Evolutionary conservation across 2,113 vertebrate species (phyloP).

Genomic region (Spea multiplicata): DNA sequence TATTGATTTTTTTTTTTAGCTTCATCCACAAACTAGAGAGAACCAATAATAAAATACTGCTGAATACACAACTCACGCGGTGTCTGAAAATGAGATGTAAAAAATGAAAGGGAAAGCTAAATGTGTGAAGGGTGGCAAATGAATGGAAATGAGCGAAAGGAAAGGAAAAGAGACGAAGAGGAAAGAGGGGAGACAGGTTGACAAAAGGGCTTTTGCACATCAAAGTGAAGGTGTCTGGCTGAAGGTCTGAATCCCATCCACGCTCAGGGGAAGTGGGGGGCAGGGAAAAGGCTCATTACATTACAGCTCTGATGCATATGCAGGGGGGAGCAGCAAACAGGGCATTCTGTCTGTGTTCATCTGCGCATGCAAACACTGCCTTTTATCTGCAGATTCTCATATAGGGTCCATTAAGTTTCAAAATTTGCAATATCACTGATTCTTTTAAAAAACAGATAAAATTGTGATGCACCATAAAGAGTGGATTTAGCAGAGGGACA

Average conservation of each 20-base stretch:
- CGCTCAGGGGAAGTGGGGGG: background rate
- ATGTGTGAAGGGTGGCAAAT: no score
- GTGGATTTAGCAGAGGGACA: no score
- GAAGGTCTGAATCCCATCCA: slow-evolving; percentile 4
- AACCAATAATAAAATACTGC: no score
- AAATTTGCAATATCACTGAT: no score
- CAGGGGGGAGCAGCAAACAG: background rate
- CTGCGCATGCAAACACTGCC: background rate
- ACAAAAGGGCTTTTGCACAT: slow-evolving; percentile 32
- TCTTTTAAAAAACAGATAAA: no score
- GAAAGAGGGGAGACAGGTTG: slow-evolving; percentile 17
- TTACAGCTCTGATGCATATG: background rate
- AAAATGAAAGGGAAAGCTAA: no score
- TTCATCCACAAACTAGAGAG: no score
- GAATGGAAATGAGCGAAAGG: no score
- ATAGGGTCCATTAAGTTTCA: background rate
- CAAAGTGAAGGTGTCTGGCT: slow-evolving; percentile 12
- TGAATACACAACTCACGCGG: no score
- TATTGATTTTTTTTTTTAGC: no score
- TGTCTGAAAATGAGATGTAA: no score
- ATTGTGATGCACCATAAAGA: no score
- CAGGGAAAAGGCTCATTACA: background rate
- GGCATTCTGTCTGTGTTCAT: background rate
- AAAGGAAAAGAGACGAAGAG: background rate
- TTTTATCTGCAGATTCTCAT: background rate